Conservation (phyloP, 2,888 invertebrate genomes). For the Thera britannica region DNA sequence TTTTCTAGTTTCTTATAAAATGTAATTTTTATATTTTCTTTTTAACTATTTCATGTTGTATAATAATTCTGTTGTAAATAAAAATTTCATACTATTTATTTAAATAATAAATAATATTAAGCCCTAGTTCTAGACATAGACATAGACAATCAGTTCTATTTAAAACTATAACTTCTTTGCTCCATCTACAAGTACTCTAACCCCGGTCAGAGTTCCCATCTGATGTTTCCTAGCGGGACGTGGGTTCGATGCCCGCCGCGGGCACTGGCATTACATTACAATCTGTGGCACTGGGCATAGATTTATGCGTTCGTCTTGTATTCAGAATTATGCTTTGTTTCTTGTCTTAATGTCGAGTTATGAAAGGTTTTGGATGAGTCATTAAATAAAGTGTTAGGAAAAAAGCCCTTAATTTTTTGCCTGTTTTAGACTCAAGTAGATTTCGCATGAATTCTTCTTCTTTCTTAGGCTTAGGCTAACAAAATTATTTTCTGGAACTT, state of each 20-base stretch:
- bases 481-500: no score
- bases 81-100: no score
- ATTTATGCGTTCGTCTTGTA: conserved; percentile 60
- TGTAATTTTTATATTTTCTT: no score
- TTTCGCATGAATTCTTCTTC: no score
- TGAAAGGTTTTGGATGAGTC: conserved; percentile 23
- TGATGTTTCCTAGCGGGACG: conserved; percentile 43
- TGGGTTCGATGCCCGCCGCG: conserved; percentile 47
- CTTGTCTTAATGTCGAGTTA: conserved; percentile 31
- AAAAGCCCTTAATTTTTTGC: not conserved
- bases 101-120: not conserved
- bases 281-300: conserved; percentile 47
- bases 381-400: not conserved
- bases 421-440: not conserved
- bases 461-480: no score
- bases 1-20: no score
- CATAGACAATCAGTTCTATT: not conserved
- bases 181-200: conserved; percentile 14
- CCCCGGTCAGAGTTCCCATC: conserved; percentile 38
- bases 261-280: conserved; percentile 39
- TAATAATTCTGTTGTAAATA: no score
- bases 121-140: no score
- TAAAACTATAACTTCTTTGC: conserved; percentile 26
- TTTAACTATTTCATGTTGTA: no score
- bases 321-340: conserved; percentile 50